A percentile compares a stretch with the other conserved stretches of the same genome.
These are phyloP conservation scores for Cryptophagus acutangulus DNA, from an alignment of 2,888 invertebrate species.

Conservation along the genomic window DNA sequence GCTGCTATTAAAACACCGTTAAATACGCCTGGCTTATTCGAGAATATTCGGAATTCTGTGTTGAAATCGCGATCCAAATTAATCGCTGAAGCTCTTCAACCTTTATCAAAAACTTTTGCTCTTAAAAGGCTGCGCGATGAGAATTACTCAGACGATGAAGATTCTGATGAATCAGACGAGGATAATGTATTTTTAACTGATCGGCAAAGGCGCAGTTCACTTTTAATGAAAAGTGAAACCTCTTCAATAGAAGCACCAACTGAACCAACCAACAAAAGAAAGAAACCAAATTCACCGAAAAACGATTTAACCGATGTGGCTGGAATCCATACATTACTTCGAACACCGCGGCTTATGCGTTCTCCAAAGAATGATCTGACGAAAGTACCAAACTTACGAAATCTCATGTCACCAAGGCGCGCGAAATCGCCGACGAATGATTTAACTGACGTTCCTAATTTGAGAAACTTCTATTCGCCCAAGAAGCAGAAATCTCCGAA, in stretches of 20 bases:
- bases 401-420: slow-evolving; percentile 18
- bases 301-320: slow-evolving; percentile 28
- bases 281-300: slow-evolving; percentile 23
- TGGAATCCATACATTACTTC: slow-evolving; percentile 31
- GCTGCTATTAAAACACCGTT: slow-evolving; percentile 27
- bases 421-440: slow-evolving; percentile 26
- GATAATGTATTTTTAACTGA: no score
- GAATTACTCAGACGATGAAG: slow-evolving; percentile 15
- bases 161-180: no score
- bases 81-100: slow-evolving; percentile 4
- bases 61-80: slow-evolving; percentile 24
- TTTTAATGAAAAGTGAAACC: no score
- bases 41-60: slow-evolving; percentile 24
- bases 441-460: slow-evolving; percentile 26
- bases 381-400: slow-evolving; percentile 16
- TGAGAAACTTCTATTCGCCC: slow-evolving; percentile 25
- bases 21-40: slow-evolving; percentile 29
- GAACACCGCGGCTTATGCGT: slow-evolving; percentile 25
- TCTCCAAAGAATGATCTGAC: slow-evolving; percentile 25
- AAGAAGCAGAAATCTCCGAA: slow-evolving; percentile 18
- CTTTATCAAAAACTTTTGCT: no score
- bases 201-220: no score
- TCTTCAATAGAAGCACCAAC: no score
- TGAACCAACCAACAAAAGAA: no score
- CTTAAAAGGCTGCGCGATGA: slow-evolving; percentile 14